Conservation (phyloP, 2,113 vertebrate genomes). For the Thermophis baileyi region DNA sequence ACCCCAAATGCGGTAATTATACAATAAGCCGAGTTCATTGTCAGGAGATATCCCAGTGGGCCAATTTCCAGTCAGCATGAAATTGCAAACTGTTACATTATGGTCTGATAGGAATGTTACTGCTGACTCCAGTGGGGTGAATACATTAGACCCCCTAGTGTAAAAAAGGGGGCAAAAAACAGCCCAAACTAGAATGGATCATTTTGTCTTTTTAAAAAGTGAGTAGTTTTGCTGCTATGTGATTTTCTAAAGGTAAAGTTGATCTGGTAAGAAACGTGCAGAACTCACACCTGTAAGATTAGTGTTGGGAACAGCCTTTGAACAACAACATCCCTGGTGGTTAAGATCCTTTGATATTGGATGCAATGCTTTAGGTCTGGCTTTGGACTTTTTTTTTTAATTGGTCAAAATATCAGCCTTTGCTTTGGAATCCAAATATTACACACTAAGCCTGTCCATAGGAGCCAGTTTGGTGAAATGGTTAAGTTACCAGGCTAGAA, state of each 20-base stretch:
- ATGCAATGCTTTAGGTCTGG: not conserved
- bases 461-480: not conserved
- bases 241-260: not conserved
- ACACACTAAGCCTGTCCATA: not conserved
- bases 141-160: not conserved
- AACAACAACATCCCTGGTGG: not conserved
- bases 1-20: not conserved
- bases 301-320: not conserved
- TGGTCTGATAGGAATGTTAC: not conserved
- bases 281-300: not conserved
- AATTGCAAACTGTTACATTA: not conserved
- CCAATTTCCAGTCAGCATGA: not conserved
- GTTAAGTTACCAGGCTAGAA: not conserved
- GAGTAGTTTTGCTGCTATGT: not conserved
- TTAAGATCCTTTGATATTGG: not conserved
- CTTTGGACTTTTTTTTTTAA: not conserved
- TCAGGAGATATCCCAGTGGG: not conserved
- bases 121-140: not conserved
- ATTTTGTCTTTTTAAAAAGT: not conserved
- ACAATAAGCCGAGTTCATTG: not conserved
- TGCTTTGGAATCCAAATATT: not conserved
- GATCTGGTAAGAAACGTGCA: accelerated
- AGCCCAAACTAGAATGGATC: not conserved
- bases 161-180: not conserved
- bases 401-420: not conserved